Base-by-base conservation (phyloP, 2,888 invertebrate genomes). In the Lumbricus terrestris region DNA sequence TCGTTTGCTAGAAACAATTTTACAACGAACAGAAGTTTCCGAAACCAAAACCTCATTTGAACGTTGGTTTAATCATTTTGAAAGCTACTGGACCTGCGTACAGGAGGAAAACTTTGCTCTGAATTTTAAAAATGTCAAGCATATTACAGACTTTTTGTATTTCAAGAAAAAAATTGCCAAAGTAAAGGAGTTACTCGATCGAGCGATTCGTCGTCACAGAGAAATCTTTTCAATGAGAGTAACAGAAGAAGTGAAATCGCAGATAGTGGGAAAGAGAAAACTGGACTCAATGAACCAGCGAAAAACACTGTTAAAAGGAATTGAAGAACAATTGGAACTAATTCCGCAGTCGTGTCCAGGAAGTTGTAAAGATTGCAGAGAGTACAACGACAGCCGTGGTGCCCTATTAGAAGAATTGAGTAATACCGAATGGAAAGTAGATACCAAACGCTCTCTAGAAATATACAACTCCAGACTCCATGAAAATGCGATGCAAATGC, bases 51-150 rank as follows among this genome's bases (percentile, higher is more conserved):
- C 11, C 20, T 13, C 35, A 23, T 85, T 85, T 35, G 85, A 85
- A 37, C 85, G 85, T 0, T 85, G 85, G 35, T 85, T 8, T 5
- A 37, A 85, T 85, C 85, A 85, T 85, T 85, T 85, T 23, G 85
- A 85, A 85, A 85, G 85, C n/a, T n/a, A n/a, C n/a, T n/a, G n/a
- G n/a, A n/a, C n/a, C n/a, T n/a, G n/a, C n/a, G n/a, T n/a, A n/a
- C 34, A 35, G 16, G 16, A 11, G 29, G 85, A 85, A 37, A 85
- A 35, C 37, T 85, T 85, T 37, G 85, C 85, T 1, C 37, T 85
- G 23, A 85, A 85, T 85, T 85, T 85, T 35, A 85, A 85, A 16
- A 85, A 85, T 85, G 35, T 85, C 13, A 85, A 85, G 37, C 85
- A 85, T 16, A 85, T 85, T 85, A 85, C 85, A 0, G 85, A 85